A percentile compares a stretch with the other conserved stretches of the same genome.
These are phyloP conservation scores for Asbolus verrucosus DNA, from an alignment of 1,140 invertebrate species.

Conservation along the genomic window DNA sequence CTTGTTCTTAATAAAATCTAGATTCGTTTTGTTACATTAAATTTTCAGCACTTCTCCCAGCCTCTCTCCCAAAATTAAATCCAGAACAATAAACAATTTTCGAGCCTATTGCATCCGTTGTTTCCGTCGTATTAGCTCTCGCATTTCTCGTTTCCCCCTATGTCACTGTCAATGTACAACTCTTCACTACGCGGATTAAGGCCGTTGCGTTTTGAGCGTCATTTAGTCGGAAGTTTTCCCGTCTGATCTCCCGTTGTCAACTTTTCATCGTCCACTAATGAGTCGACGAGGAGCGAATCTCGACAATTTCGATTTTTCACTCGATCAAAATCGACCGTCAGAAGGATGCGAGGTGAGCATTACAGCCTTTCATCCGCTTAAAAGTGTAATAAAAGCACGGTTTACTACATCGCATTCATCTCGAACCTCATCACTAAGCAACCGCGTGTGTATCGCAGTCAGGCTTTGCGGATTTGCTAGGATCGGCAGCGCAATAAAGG, in stretches of 20 bases:
- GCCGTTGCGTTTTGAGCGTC: slow-evolving; percentile 26
- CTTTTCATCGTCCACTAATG: too few relatives aligned
- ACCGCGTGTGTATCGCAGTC: slow-evolving; percentile 55
- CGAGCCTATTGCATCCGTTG: slow-evolving; percentile 9
- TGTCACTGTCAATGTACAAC: slow-evolving; percentile 27
- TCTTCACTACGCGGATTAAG: slow-evolving; percentile 20
- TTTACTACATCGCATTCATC: slow-evolving; percentile 50
- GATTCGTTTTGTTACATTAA: too few relatives aligned
- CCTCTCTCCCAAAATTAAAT: too few relatives aligned
- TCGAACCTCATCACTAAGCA: slow-evolving; percentile 59
- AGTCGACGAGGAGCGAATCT: slow-evolving; percentile 16
- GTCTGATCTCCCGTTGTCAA: too few relatives aligned
- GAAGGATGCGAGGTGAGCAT: slow-evolving; percentile 28
- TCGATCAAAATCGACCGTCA: too few relatives aligned
- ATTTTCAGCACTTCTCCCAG: not conserved
- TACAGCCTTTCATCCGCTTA: slow-evolving; percentile 57
- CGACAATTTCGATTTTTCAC: slow-evolving; percentile 19
- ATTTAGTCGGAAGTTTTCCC: slow-evolving; percentile 23
- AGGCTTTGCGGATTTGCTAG: slow-evolving; percentile 62
- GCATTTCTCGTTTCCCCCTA: slow-evolving; percentile 1
- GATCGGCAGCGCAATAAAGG: slow-evolving; percentile 64
- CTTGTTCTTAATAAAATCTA: too few relatives aligned
- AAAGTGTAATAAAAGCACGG: slow-evolving; percentile 58
- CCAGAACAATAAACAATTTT: slow-evolving; percentile 16
- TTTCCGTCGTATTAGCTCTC: slow-evolving; percentile 34